These are phyloP conservation scores for Orycteropus afer DNA, from an alignment of 2,113 vertebrate species.

Conservation along the genomic window DNA sequence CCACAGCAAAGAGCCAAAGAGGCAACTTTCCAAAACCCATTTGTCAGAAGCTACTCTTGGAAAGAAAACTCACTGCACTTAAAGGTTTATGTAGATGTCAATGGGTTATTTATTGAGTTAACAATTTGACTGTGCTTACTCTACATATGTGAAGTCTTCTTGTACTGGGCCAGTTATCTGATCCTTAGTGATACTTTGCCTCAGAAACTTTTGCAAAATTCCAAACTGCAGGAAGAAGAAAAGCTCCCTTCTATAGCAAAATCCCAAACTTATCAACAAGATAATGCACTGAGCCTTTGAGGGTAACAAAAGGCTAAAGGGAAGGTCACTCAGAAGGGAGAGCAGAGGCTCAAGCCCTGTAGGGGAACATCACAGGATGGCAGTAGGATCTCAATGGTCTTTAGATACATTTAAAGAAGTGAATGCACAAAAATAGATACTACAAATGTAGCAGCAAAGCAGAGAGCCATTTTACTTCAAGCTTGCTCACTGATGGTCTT, in stretches of 20 bases:
- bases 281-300: neutral
- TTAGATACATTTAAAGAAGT: neutral
- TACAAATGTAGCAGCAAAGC: neutral
- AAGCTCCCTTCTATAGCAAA: neutral
- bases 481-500: neutral
- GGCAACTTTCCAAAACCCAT: neutral
- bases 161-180: neutral
- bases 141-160: neutral
- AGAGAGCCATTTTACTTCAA: neutral
- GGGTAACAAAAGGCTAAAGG: neutral
- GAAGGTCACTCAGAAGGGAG: neutral
- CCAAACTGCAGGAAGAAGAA: neutral
- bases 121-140: neutral
- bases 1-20: neutral
- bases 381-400: neutral
- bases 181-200: neutral
- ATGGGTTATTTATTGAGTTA: neutral
- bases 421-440: neutral
- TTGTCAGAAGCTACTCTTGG: neutral
- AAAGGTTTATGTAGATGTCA: neutral
- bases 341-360: neutral
- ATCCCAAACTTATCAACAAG: neutral
- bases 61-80: neutral
- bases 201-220: slow-evolving; percentile 5
- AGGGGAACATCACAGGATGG: neutral